phyloP scores from a whole-genome alignment of 2,888 invertebrate genomes.

The Slavum lentiscoides region DNA sequence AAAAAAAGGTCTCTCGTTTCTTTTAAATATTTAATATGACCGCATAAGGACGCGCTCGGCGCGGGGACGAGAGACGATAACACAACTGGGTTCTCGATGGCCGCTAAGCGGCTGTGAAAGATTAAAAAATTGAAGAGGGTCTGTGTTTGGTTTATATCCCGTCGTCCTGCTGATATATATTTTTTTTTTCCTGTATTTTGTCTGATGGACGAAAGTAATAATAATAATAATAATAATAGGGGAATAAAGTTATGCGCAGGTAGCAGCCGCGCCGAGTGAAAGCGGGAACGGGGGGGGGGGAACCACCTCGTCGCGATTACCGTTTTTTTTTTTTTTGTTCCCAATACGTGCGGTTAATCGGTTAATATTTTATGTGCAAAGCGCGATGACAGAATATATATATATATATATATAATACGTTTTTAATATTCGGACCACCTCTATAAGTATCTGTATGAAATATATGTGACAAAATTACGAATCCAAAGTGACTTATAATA shows the following conservation, averaged over 20 bases:
- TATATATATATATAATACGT: not conserved
- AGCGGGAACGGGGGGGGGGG: not conserved
- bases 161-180: not conserved
- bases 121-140: constrained; percentile 54
- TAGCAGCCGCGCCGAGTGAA: constrained; percentile 5
- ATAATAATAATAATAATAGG: constrained; percentile 5
- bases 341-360: constrained; percentile 27
- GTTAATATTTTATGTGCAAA: constrained; percentile 36
- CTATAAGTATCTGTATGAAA: not conserved
- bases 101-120: constrained; percentile 53
- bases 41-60: constrained; percentile 1
- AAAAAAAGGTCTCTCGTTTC: constrained; percentile 52
- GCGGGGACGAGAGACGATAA: constrained; percentile 41
- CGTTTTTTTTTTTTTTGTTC: constrained; percentile 15
- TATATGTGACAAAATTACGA: too few species aligned
- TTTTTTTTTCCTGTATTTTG: constrained; percentile 24
- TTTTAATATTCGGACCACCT: not conserved
- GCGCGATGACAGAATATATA: constrained; percentile 5
- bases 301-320: constrained; percentile 17
- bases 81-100: constrained; percentile 53
- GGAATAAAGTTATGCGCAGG: constrained; percentile 44
- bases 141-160: constrained; percentile 50
- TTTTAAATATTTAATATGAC: constrained; percentile 53
- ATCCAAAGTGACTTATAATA: not conserved
- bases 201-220: constrained; percentile 32